phyloP scores from a whole-genome alignment of 2,113 vertebrate species.

The Microtus richardsoni region DNA sequence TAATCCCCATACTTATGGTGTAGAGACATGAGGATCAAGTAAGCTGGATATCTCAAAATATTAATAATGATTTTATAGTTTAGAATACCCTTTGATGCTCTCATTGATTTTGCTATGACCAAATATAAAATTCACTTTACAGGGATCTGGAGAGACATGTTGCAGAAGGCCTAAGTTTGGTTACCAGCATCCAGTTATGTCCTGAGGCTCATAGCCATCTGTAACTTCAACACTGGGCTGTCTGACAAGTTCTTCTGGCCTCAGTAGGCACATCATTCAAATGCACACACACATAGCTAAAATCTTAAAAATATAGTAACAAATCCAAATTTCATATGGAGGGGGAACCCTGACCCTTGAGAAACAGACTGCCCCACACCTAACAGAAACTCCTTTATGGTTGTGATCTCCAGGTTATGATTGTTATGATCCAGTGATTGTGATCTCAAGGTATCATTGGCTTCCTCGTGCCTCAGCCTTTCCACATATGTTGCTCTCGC shows the following conservation, averaged over 20 bases:
- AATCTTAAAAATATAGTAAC: neutral
- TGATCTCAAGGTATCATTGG: neutral
- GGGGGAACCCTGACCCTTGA: neutral
- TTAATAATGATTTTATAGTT: neutral
- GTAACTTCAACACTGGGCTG: neutral
- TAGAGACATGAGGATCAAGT: neutral
- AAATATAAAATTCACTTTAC: neutral
- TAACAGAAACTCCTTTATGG: neutral
- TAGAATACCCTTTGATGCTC: neutral
- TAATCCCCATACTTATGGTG: neutral
- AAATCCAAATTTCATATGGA: neutral
- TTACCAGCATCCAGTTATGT: neutral
- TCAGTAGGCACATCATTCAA: neutral
- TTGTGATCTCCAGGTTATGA: neutral
- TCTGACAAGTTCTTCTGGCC: neutral
- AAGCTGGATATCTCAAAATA: neutral
- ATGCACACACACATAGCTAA: neutral
- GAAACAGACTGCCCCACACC: neutral
- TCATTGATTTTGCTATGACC: neutral
- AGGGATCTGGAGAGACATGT: neutral
- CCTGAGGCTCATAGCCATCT: neutral
- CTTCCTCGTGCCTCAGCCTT: neutral
- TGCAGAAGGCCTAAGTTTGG: neutral
- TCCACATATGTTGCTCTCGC: rapidly evolving
- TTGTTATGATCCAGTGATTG: neutral